These are phyloP conservation scores for Beris chalybata DNA, from an alignment of 2,888 invertebrate genomes.

Conservation along the genomic window DNA sequence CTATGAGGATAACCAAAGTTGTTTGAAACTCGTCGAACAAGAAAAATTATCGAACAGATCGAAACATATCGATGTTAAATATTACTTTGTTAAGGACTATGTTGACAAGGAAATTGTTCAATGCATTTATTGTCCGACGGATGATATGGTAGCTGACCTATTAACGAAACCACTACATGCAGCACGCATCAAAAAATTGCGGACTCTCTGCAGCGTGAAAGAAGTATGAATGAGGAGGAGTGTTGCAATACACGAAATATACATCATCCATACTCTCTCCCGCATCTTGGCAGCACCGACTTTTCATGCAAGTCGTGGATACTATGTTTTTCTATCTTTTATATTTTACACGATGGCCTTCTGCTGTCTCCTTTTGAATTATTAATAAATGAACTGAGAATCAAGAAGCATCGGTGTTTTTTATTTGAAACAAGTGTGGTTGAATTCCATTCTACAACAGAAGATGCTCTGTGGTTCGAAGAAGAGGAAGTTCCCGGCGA, in stretches of 20 bases:
- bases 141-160: conserved; percentile 43
- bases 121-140: conserved; percentile 42
- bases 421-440: too few relatives aligned
- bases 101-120: conserved; percentile 33
- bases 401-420: too few relatives aligned
- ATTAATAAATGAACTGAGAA: too few relatives aligned
- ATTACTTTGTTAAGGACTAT: conserved; percentile 3
- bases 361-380: too few relatives aligned
- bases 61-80: conserved; percentile 34
- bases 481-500: too few relatives aligned
- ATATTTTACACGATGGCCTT: too few relatives aligned
- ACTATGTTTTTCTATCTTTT: too few relatives aligned
- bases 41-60: conserved; percentile 41
- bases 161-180: conserved; percentile 42
- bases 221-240: conserved; percentile 5
- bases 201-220: not conserved
- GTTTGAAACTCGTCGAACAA: conserved; percentile 41
- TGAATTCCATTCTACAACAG: too few relatives aligned
- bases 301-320: too few relatives aligned
- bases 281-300: too few relatives aligned
- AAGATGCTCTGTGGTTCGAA: too few relatives aligned
- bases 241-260: not conserved
- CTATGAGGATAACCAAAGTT: conserved; percentile 45
- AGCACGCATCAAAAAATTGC: not conserved
- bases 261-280: too few relatives aligned